Conservation (phyloP, 2,797 vertebrate genomes). For the Leptoclinus maculatus region DNA sequence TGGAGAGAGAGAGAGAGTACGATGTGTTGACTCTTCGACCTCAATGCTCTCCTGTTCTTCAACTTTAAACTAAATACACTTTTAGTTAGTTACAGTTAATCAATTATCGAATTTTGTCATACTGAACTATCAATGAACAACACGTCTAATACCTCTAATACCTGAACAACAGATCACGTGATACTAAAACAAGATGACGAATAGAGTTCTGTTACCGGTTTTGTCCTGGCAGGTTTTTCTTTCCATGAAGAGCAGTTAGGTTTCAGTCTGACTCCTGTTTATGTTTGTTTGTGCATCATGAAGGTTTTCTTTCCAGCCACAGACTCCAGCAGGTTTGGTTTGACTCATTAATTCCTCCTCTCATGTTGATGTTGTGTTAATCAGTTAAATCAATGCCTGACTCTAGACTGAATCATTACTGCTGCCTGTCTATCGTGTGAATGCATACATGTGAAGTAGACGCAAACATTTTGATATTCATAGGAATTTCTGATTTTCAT, state of each 20-base stretch:
- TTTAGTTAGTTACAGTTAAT: neutral
- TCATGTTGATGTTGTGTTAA: neutral
- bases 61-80: neutral
- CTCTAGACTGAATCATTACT: neutral
- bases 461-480: neutral
- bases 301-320: neutral
- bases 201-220: too few relatives aligned
- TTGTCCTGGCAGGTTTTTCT: too few relatives aligned
- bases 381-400: neutral
- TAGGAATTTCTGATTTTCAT: neutral
- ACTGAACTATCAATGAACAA: too few relatives aligned
- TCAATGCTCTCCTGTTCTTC: neutral
- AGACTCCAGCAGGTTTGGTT: conserved; percentile 7
- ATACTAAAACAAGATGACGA: too few relatives aligned
- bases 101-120: neutral
- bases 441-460: neutral
- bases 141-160: too few relatives aligned
- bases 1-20: neutral
- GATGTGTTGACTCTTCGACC: neutral
- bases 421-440: neutral
- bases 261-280: neutral
- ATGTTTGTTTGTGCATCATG: neutral
- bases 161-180: neutral
- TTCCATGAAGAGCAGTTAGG: neutral
- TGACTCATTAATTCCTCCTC: conserved; percentile 22